Conservation (phyloP, 2,113 vertebrate genomes). For the Dipodomys ordii region DNA sequence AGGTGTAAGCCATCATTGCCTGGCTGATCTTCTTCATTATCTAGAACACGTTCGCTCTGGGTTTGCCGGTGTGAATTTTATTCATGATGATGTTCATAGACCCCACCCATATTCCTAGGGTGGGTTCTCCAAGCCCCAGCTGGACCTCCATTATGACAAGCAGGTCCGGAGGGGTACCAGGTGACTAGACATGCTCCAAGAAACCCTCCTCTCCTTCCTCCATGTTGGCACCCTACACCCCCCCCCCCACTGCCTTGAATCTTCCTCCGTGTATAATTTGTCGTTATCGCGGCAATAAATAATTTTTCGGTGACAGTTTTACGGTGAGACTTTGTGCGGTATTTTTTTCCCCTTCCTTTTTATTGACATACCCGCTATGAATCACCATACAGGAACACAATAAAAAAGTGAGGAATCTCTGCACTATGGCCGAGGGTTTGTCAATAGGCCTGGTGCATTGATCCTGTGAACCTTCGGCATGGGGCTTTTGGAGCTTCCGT, state of each 20-base stretch:
- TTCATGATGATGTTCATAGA: too few relatives aligned
- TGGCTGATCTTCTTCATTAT: too few relatives aligned
- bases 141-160: background rate
- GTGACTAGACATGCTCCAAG: background rate
- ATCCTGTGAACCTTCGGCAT: constrained; percentile 65
- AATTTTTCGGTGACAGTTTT: constrained; percentile 83
- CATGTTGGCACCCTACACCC: background rate
- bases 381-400: constrained; percentile 86
- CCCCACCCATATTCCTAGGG: background rate
- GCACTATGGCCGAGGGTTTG: constrained; percentile 69
- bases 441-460: constrained; percentile 80
- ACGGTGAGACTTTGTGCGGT: constrained; percentile 77
- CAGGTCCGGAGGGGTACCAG: background rate
- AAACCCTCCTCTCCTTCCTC: background rate
- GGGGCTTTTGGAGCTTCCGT: background rate
- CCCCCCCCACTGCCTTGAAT: constrained; percentile 51
- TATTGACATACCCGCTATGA: constrained; percentile 84
- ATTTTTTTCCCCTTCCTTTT: constrained; percentile 64
- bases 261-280: constrained; percentile 78
- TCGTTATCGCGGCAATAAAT: constrained; percentile 83
- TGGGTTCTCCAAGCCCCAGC: background rate
- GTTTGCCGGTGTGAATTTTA: accelerated
- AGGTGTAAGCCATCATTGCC: background rate
- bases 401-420: constrained; percentile 82
- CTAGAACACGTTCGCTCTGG: too few relatives aligned